phyloP scores from a whole-genome alignment of 2,888 invertebrate genomes.

The Drosophila multiciliata region DNA sequence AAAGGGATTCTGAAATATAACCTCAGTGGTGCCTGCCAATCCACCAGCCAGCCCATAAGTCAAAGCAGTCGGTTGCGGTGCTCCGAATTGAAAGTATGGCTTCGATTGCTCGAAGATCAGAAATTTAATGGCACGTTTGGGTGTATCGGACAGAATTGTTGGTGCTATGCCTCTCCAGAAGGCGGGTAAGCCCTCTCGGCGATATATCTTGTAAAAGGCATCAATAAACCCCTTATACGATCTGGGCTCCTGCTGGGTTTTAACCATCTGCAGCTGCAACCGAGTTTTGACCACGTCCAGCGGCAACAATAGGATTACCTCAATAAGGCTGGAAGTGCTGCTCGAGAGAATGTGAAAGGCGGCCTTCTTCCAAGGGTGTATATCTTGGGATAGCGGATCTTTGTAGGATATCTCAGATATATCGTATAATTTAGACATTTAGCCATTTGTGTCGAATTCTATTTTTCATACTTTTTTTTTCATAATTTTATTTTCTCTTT shows the following conservation, averaged over 20 bases:
- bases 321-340: slow-evolving; percentile 43
- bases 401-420: not conserved
- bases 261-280: slow-evolving; percentile 48
- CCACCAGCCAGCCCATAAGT: slow-evolving; percentile 42
- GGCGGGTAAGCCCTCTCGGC: slow-evolving; percentile 27
- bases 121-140: slow-evolving; percentile 54
- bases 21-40: slow-evolving; percentile 35
- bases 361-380: not conserved
- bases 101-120: slow-evolving; percentile 29
- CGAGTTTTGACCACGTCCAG: slow-evolving; percentile 62
- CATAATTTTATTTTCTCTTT: too few species aligned
- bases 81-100: slow-evolving; percentile 24
- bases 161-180: slow-evolving; percentile 57
- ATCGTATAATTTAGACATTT: slow-evolving; percentile 8
- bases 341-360: slow-evolving; percentile 27
- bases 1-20: slow-evolving; percentile 42
- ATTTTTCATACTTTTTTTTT: not conserved
- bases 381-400: not conserved
- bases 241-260: accelerated
- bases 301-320: slow-evolving; percentile 36
- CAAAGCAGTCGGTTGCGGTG: not conserved
- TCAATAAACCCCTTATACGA: slow-evolving; percentile 38
- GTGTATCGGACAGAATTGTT: slow-evolving; percentile 42
- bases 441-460: slow-evolving; percentile 9
- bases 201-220: slow-evolving; percentile 44